Conservation (phyloP, 1,140 invertebrate species). For the Zaprionus ghesquierei region DNA sequence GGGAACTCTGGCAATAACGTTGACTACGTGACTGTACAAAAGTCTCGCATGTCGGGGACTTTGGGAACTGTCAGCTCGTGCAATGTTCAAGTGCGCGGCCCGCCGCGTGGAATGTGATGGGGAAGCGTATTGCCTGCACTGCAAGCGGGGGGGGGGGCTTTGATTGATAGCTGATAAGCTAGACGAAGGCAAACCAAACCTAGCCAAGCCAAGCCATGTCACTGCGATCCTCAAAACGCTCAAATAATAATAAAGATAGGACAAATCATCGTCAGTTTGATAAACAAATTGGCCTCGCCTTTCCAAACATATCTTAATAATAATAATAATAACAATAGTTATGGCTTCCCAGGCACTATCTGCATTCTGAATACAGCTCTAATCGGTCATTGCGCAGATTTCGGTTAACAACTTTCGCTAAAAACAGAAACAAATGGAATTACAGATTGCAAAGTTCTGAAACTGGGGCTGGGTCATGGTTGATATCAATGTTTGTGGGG, state of each 20-base stretch:
- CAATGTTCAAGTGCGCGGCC: slow-evolving; percentile 54
- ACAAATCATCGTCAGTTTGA: slow-evolving; percentile 1
- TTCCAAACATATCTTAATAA: not conserved
- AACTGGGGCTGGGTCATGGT: slow-evolving; percentile 57
- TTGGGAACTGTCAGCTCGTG: slow-evolving; percentile 46
- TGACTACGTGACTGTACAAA: slow-evolving; percentile 76
- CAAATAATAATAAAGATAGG: slow-evolving; percentile 18
- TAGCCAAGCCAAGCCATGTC: slow-evolving; percentile 11
- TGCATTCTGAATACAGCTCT: slow-evolving; percentile 7
- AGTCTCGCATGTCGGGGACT: slow-evolving; percentile 41
- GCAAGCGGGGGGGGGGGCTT: slow-evolving; percentile 19
- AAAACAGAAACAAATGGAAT: slow-evolving; percentile 1
- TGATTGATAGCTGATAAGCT: slow-evolving; percentile 64
- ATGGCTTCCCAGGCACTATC: not conserved
- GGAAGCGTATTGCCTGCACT: slow-evolving; percentile 15
- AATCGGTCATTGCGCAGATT: slow-evolving; percentile 58
- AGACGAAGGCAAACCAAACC: slow-evolving; percentile 6
- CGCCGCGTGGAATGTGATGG: not conserved
- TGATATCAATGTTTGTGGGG: slow-evolving; percentile 54
- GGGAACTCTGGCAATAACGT: not conserved
- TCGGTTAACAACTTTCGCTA: slow-evolving; percentile 36
- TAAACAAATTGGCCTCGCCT: slow-evolving; percentile 24
- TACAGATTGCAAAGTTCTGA: slow-evolving; percentile 32
- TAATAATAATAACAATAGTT: not conserved
- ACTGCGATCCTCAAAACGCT: not conserved